phyloP scores from a whole-genome alignment of 2,888 invertebrate species.

The Dioctria linearis region DNA sequence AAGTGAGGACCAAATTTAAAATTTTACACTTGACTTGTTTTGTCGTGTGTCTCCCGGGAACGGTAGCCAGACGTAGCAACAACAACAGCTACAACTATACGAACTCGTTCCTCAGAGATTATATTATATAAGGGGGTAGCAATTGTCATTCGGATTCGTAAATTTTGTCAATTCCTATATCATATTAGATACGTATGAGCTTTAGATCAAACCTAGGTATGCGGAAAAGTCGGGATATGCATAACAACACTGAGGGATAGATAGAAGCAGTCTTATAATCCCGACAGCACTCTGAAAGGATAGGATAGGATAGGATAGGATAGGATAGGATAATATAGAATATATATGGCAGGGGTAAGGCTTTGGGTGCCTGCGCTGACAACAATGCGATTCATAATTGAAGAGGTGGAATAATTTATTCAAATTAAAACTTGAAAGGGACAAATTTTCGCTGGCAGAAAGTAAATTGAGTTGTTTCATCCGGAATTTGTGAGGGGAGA shows the following conservation, averaged over 20 bases:
- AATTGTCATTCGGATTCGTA: conserved; percentile 51
- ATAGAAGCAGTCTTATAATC: not conserved
- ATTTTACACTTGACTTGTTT: conserved; percentile 71
- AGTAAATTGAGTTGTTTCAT: conserved; percentile 51
- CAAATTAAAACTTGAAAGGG: conserved; percentile 56
- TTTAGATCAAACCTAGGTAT: conserved; percentile 60
- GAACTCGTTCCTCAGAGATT: conserved; percentile 6
- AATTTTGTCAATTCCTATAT: conserved; percentile 56
- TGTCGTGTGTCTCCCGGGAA: conserved; percentile 58
- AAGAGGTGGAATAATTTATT: conserved; percentile 63
- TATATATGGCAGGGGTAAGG: not conserved
- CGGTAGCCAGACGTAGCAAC: conserved; percentile 24
- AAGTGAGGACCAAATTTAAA: conserved; percentile 71
- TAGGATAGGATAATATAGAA: not conserved
- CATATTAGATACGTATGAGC: conserved; percentile 59
- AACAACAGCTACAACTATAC: not conserved
- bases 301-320: not conserved
- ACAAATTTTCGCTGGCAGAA: conserved; percentile 32
- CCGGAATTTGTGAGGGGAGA: conserved; percentile 24
- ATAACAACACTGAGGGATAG: conserved; percentile 30
- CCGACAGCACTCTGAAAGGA: not conserved
- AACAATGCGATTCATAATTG: conserved; percentile 60
- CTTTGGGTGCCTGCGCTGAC: not conserved
- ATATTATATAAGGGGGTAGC: conserved; percentile 28
- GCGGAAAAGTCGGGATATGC: conserved; percentile 61